A percentile compares a stretch with the other conserved stretches of the same genome.
Conservation (phyloP, 2,113 vertebrate species). For the Epinephelus cyanopodus region DNA sequence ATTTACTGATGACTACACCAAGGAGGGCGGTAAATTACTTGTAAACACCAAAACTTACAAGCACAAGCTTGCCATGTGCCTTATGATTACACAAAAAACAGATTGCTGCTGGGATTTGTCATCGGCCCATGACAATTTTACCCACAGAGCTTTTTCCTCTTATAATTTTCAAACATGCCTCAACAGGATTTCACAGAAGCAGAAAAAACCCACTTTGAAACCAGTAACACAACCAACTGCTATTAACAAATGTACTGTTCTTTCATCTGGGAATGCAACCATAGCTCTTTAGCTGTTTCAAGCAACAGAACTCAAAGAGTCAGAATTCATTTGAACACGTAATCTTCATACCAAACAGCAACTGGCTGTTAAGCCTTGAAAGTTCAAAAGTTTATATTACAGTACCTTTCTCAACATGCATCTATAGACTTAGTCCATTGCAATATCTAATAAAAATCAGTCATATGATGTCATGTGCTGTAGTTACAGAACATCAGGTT, state of each 20-base stretch:
- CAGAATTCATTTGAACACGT: neutral
- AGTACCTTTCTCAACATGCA: neutral
- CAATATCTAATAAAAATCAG: neutral
- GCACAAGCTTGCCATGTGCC: neutral
- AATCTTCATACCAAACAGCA: neutral
- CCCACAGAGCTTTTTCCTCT: no score
- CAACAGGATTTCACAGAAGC: neutral
- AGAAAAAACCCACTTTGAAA: constrained; percentile 11
- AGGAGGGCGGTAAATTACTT: neutral
- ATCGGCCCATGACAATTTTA: neutral
- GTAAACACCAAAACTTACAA: neutral
- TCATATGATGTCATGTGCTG: neutral
- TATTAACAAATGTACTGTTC: neutral
- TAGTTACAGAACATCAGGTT: neutral
- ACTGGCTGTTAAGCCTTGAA: constrained; percentile 7
- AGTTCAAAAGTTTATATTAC: neutral
- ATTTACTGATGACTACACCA: neutral
- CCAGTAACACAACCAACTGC: neutral
- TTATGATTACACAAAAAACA: neutral
- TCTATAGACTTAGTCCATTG: neutral
- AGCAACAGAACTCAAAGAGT: neutral
- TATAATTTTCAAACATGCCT: neutral
- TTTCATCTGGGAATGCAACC: neutral
- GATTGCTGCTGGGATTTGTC: neutral
- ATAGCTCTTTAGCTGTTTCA: neutral